Conservation (phyloP, 2,797 vertebrate genomes). For the Myotis myotis region DNA sequence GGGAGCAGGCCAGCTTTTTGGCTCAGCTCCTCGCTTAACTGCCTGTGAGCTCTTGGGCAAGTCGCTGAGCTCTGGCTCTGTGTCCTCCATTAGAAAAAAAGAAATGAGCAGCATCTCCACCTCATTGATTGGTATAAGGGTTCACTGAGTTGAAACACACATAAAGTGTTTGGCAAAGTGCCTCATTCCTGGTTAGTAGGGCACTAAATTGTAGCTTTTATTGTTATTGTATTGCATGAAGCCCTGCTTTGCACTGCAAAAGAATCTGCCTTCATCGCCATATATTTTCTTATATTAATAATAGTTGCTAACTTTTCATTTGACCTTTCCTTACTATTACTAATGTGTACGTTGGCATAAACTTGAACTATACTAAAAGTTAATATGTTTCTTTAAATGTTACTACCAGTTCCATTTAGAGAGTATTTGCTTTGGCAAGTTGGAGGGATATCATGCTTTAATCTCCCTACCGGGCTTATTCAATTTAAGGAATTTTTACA, state of each 20-base stretch:
- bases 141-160: not conserved
- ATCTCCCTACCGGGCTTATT: not conserved
- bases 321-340: constrained; percentile 6
- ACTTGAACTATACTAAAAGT: constrained; percentile 1
- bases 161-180: not conserved
- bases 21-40: not conserved
- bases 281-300: constrained; percentile 18
- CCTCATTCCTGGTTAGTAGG: not conserved
- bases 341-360: not conserved
- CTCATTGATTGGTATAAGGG: not conserved
- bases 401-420: not conserved
- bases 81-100: not conserved
- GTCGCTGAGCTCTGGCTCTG: not conserved
- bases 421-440: constrained; percentile 49
- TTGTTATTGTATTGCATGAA: not conserved
- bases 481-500: constrained; percentile 37
- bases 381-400: constrained; percentile 39
- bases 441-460: constrained; percentile 1
- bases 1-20: not conserved
- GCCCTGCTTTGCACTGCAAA: not conserved
- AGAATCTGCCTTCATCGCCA: not conserved
- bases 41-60: not conserved
- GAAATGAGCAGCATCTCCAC: too few species aligned
- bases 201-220: not conserved
- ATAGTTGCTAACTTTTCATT: not conserved